A percentile compares a stretch with the other conserved stretches of the same genome.
phyloP scores from a whole-genome alignment of 2,797 vertebrate genomes.

The Hoplostethus atlanticus region DNA sequence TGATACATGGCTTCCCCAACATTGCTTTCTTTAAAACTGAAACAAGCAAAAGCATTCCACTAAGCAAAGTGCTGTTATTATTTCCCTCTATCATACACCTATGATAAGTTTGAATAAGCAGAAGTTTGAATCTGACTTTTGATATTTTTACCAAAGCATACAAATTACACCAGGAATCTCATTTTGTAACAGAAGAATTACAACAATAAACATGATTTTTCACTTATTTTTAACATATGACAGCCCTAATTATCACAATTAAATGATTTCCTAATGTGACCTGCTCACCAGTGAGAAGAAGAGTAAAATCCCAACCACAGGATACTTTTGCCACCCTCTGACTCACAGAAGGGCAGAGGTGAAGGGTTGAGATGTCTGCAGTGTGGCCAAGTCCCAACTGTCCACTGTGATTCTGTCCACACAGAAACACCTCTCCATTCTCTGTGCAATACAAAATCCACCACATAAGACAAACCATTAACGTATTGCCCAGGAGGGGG shows the following conservation, averaged over 20 bases:
- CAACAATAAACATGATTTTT: too few species aligned
- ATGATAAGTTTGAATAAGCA: too few species aligned
- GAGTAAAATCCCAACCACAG: conserved; percentile 96
- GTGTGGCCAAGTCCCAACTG: conserved; percentile 91
- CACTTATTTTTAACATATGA: too few species aligned
- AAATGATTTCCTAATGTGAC: background rate
- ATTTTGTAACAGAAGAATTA: too few species aligned
- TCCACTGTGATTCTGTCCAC: conserved; percentile 92
- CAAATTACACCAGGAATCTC: too few species aligned
- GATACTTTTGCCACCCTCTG: conserved; percentile 84
- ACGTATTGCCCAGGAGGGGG: conserved; percentile 35
- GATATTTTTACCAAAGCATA: too few species aligned
- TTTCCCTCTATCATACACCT: too few species aligned
- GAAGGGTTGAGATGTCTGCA: conserved; percentile 82
- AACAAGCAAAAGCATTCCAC: background rate
- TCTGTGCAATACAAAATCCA: conserved; percentile 73
- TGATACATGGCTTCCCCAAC: background rate
- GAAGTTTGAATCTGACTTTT: too few species aligned
- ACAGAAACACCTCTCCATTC: conserved; percentile 87
- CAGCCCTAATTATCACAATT: too few species aligned
- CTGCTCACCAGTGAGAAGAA: conserved; percentile 88
- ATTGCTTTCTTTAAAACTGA: background rate
- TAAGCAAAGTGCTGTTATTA: background rate
- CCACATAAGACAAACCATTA: background rate
- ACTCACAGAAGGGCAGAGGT: conserved; percentile 79